Percentiles rank a stretch among this genome's conserved stretches.
Conservation (phyloP, 2,797 vertebrate genomes). For the Leontocebus nigricollis region DNA sequence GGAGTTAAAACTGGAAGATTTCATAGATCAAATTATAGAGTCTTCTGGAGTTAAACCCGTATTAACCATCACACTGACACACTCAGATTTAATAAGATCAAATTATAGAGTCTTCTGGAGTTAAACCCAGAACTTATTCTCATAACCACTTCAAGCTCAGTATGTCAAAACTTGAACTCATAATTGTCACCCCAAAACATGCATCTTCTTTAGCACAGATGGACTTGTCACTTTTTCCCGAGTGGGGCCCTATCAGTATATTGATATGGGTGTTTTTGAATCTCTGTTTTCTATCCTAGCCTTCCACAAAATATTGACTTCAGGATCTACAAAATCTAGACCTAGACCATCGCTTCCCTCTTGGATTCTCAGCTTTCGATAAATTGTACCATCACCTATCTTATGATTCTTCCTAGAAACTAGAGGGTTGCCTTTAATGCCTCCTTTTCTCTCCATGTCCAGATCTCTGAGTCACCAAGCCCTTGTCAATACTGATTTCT, state of each 20-base stretch:
- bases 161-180: background rate
- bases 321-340: background rate
- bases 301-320: background rate
- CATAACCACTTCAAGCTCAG: background rate
- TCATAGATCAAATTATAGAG: too few relatives aligned
- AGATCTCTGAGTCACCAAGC: background rate
- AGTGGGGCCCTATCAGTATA: background rate
- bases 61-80: too few relatives aligned
- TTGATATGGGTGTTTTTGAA: background rate
- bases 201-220: background rate
- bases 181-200: background rate
- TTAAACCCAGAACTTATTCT: background rate
- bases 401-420: background rate
- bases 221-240: background rate
- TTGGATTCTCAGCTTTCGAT: background rate
- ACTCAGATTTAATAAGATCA: too few relatives aligned
- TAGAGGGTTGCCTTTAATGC: background rate
- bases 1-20: too few relatives aligned
- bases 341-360: background rate
- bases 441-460: background rate
- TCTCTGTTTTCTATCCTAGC: background rate
- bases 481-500: background rate
- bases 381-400: background rate
- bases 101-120: too few relatives aligned
- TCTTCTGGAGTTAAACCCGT: too few relatives aligned